Evolutionary conservation across 2,888 invertebrate species (phyloP).

Genomic region (Nebria brevicollis): DNA sequence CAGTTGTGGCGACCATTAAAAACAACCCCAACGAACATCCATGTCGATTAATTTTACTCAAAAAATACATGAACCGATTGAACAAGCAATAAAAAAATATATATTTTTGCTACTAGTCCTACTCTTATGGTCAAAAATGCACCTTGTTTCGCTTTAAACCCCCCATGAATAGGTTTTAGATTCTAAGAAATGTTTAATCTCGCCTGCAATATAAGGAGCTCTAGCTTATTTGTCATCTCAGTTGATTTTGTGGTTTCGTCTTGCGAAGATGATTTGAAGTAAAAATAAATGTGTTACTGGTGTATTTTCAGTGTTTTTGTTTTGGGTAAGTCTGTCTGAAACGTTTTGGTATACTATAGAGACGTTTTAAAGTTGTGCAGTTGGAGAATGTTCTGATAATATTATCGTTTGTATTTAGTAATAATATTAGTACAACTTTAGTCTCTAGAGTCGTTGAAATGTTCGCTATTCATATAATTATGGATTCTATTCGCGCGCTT

Average conservation of each 20-base stretch:
- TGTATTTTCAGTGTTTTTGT: background rate
- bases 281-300: background rate
- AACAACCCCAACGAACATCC: background rate
- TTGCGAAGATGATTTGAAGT: background rate
- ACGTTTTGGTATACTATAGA: background rate
- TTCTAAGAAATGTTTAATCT: background rate
- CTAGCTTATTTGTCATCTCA: background rate
- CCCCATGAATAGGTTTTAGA: background rate
- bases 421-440: too few species aligned
- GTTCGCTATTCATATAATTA: background rate
- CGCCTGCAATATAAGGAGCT: background rate
- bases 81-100: too few species aligned
- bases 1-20: background rate
- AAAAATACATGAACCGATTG: background rate
- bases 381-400: background rate
- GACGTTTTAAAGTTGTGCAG: background rate
- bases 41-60: background rate
- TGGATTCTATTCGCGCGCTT: background rate
- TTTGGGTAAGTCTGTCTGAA: background rate
- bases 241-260: background rate
- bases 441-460: too few species aligned
- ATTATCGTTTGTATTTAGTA: background rate
- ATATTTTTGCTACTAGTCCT: too few species aligned
- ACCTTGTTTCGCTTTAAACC: too few species aligned
- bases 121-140: too few species aligned